Conservation (phyloP, 1,140 invertebrate genomes). For the Neodiprion fabricii region DNA sequence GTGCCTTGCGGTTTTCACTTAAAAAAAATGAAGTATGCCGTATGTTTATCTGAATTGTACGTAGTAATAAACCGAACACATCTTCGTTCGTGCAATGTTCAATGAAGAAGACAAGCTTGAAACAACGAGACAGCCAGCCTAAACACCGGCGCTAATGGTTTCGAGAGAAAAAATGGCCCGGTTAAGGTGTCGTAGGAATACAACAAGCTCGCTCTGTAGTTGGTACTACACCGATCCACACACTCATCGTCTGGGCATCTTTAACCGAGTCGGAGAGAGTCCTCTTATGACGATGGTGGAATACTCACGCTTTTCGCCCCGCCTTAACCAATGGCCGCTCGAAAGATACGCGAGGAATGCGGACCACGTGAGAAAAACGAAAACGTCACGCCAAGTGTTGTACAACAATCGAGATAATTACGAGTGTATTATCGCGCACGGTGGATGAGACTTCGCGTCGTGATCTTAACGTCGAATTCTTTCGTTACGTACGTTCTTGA, state of each 20-base stretch:
- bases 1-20: no score
- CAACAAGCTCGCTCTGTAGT: not conserved
- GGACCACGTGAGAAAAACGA: not conserved
- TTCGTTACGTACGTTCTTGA: not conserved
- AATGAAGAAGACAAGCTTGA: no score
- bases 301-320: no score
- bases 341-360: not conserved
- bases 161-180: not conserved
- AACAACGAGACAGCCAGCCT: not conserved
- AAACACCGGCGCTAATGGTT: not conserved
- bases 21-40: no score
- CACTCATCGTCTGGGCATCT: conserved; percentile 3
- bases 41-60: no score
- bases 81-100: no score
- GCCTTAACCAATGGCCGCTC: not conserved
- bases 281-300: no score
- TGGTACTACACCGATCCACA: not conserved
- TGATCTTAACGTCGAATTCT: not conserved
- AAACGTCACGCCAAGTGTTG: not conserved
- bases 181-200: not conserved
- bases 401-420: not conserved
- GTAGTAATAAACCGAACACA: no score
- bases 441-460: no score
- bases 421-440: no score
- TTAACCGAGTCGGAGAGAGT: not conserved